A percentile compares a stretch with the other conserved stretches of the same genome.
These are phyloP conservation scores for Echinops telfairi DNA, from an alignment of 2,113 vertebrate species.

Conservation along the genomic window DNA sequence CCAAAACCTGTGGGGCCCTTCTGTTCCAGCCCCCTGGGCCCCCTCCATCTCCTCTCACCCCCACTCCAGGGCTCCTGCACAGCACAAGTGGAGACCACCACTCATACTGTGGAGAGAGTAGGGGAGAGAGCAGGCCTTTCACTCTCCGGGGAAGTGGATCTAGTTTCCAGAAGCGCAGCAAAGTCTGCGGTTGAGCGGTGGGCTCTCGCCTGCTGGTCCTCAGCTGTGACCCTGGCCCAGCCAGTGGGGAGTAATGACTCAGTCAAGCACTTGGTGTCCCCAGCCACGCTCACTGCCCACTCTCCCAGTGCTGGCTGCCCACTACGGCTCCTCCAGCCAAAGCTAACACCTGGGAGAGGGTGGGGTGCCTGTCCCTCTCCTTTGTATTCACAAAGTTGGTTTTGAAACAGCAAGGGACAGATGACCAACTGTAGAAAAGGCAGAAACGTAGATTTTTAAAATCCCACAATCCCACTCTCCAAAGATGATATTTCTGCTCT, in stretches of 20 bases:
- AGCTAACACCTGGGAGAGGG: neutral
- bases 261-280: neutral
- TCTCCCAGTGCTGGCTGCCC: neutral
- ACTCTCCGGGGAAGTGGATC: neutral
- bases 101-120: neutral
- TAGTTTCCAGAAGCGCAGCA: conserved; percentile 9
- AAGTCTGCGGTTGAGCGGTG: neutral
- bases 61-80: neutral
- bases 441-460: conserved; percentile 28
- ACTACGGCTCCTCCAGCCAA: neutral
- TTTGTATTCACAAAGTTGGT: neutral
- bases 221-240: neutral
- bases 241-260: neutral
- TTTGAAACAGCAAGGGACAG: conserved; percentile 26
- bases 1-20: neutral
- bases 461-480: neutral
- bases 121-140: neutral
- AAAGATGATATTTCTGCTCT: neutral
- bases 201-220: neutral
- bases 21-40: neutral
- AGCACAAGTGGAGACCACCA: neutral
- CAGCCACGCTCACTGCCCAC: fast-evolving
- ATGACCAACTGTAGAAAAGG: neutral
- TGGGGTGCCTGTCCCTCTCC: neutral
- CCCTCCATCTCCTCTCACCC: neutral